Evolutionary conservation across 2,888 invertebrate species (phyloP), one percentile per base, ranked within the genome.

Genomic region (Drosophila neotestacea): DNA sequence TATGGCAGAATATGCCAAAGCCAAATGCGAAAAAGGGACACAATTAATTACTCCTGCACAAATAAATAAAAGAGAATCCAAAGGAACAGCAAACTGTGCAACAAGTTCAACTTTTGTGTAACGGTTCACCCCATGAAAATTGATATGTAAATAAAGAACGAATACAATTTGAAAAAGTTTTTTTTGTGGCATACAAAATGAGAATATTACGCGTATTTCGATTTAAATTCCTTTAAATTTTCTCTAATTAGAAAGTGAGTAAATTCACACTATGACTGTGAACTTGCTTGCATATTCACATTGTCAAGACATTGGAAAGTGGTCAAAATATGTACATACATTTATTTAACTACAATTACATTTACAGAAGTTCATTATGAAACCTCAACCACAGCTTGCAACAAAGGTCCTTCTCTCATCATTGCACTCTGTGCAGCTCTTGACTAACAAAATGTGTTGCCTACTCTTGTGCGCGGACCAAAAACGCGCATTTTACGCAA

Each of bases 1-100:
- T 52, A 69, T 54, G 59, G 46, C 47, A 44, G 51, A 70, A 67
- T 61, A 59, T 70, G 62, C 62, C 75, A 78, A 77, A 79, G 59
- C 63, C 77, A 67, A 52, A 39, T 59, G 66, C 60, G 58, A 42
- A 85, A 80, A 76, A 83, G 58, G 81, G 83, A 83, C 83, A 84
- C 83, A 84, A 84, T 85, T 88, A 85, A 84, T 88, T 84, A 70
- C 69, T 66, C 60, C 48, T 52, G 42, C 11, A 16, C 38, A 48
- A 9, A 13, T 44, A 56, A 39, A 22, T 36, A 42, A 32, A 10
- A 48, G 13, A 34, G 39, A 54, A 32, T 41, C 48, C 39, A 59
- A 68, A 67, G 61, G 46, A 68, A 50, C 60, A 62, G 51, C 47
- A 52, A 81, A 79, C 69, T 68, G 79, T 69, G 88, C 83, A 84